Base-by-base conservation (phyloP, 2,113 vertebrate genomes). In the Ramphastos sulfuratus region DNA sequence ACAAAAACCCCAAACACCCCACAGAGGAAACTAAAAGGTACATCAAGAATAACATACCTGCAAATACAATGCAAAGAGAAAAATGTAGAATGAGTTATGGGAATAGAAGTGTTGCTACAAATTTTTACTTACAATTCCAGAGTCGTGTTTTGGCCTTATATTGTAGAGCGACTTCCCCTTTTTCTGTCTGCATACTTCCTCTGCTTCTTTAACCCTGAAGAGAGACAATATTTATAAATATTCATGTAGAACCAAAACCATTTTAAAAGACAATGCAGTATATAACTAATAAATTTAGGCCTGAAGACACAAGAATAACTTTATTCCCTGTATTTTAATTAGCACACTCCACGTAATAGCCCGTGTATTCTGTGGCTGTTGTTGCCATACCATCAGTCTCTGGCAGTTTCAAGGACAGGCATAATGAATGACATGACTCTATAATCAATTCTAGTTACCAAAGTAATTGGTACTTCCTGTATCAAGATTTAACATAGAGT, bases 111-210 rank as follows among this genome's bases (percentile, higher is more conserved):
- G 50, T 55, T 50, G 42, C 30, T 66, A 37, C 46, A 59, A 6
- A 50, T 75, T 64, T 84, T 84, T 94, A 98, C 98, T 98, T 97
- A 99, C 99, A 39, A 99, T 99, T 97, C 99, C 99, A 28, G 99
- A 98, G 73, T 99, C 98, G 21, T 99, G 98, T 97, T 98, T 99
- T 82, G 98, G 99, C 98, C 98, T 99, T 97, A 99, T 98, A 87
- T 98, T 99, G 96, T 99, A 99, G 12, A 98, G 97, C 0, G 98
- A 98, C 94, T 99, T 99, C 85, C 99, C 99, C 95, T 99, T 99
- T 83, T 98, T 99, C 96, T 99, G 99, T 35, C 98, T 97, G 94
- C 98, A 99, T 79, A 98, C 97, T 93, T 99, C 99, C 89, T 99
- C 98, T 25, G 99, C 99, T 94, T 98, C 98, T 97, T 99, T 99